These are phyloP conservation scores for Megaceryle alcyon DNA, from an alignment of 2,797 vertebrate species.

Conservation along the genomic window DNA sequence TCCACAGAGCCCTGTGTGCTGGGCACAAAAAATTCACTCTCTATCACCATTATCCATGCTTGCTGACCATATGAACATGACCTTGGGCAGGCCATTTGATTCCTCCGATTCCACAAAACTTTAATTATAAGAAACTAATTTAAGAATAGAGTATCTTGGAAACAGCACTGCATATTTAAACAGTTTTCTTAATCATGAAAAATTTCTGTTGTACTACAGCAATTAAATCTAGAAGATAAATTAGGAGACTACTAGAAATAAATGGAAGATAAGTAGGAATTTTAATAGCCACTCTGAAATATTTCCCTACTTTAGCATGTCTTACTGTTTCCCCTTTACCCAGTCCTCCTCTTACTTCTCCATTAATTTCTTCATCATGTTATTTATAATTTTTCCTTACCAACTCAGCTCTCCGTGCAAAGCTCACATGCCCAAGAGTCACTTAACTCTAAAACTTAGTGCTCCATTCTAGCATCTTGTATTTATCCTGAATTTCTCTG, in stretches of 20 bases:
- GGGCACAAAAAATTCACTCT: neutral
- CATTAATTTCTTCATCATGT: neutral
- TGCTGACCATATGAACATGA: neutral
- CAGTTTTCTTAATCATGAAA: neutral
- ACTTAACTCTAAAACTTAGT: neutral
- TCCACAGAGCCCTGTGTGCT: neutral
- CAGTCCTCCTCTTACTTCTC: neutral
- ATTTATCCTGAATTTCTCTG: neutral
- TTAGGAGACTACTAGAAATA: neutral
- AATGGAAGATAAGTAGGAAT: neutral
- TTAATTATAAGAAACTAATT: neutral
- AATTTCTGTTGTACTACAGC: neutral
- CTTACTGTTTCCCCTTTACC: neutral
- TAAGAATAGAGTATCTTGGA: neutral
- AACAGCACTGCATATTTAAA: neutral
- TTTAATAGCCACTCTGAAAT: neutral
- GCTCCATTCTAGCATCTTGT: neutral
- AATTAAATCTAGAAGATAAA: neutral
- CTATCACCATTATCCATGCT: neutral
- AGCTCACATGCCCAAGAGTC: neutral
- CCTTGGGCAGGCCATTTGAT: neutral
- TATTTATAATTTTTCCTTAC: neutral
- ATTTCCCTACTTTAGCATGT: accelerated
- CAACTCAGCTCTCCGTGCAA: neutral
- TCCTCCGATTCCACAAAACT: neutral